phyloP scores from a whole-genome alignment of 2,113 vertebrate genomes.

The Apeltes quadracus region DNA sequence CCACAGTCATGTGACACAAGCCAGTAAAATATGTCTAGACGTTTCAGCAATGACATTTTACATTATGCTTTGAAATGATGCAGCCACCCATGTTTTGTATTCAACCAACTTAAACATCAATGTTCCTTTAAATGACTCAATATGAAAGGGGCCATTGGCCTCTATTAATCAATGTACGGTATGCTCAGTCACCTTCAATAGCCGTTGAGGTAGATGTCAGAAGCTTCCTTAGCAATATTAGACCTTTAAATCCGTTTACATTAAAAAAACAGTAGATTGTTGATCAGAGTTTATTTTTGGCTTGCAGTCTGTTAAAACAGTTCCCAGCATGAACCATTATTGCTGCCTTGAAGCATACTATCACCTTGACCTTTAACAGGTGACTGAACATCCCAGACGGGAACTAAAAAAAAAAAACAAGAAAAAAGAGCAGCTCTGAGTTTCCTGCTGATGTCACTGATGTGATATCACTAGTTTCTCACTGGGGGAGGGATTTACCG shows the following conservation, averaged over 20 bases:
- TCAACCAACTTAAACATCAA: background rate
- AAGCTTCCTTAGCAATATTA: background rate
- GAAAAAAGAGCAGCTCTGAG: conserved; percentile 57
- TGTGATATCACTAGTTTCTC: conserved; percentile 68
- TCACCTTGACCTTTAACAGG: conserved; percentile 66
- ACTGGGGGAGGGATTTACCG: conserved; percentile 47
- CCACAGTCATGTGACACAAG: background rate
- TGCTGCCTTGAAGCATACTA: conserved; percentile 29
- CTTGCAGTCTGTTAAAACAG: conserved; percentile 34
- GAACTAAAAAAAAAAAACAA: conserved; percentile 60
- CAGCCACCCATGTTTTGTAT: background rate
- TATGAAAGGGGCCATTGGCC: background rate
- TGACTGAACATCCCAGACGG: conserved; percentile 61
- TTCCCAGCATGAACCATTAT: conserved; percentile 31
- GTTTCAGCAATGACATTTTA: background rate
- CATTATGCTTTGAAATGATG: background rate
- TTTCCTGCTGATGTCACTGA: conserved; percentile 62
- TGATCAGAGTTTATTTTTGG: conserved; percentile 25
- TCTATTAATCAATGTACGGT: background rate
- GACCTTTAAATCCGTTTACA: background rate
- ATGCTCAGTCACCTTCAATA: background rate
- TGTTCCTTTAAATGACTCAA: background rate
- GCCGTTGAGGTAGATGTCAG: background rate
- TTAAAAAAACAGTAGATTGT: background rate
- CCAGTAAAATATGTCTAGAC: background rate